phyloP scores from a whole-genome alignment of 2,797 vertebrate species.

The Lepilemur septentrionalis region DNA sequence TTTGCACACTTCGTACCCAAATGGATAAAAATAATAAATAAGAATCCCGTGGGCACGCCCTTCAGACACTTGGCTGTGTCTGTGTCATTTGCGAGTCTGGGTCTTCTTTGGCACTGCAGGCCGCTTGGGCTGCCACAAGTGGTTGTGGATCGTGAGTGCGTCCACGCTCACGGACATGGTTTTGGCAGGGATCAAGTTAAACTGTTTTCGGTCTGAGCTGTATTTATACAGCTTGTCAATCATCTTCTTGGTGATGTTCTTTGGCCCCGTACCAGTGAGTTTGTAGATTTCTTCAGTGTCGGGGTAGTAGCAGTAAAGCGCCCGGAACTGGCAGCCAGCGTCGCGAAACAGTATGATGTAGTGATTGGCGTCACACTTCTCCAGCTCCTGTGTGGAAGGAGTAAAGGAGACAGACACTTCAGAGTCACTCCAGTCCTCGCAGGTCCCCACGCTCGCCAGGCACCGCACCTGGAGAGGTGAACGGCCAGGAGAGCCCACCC shows the following conservation, averaged over 20 bases:
- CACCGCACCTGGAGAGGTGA: background rate
- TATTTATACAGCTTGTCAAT: conserved; percentile 99
- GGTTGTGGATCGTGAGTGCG: conserved; percentile 96
- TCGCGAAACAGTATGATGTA: conserved; percentile 98
- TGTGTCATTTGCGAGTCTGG: conserved; percentile 89
- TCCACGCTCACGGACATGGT: conserved; percentile 98
- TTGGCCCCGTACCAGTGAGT: conserved; percentile 95
- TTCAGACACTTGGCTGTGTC: conserved; percentile 38
- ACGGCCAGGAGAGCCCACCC: background rate
- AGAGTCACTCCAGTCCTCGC: background rate
- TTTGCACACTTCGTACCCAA: conserved; percentile 77
- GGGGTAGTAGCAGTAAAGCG: conserved; percentile 95
- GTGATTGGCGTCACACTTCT: conserved; percentile 97
- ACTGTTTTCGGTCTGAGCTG: conserved; percentile 97
- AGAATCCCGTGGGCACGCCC: conserved; percentile 60
- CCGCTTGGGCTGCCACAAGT: conserved; percentile 97
- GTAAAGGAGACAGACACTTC: background rate
- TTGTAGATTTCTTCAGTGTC: conserved; percentile 97
- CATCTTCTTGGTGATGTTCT: conserved; percentile 98
- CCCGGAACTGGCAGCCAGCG: conserved; percentile 96
- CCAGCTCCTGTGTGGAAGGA: conserved; percentile 88
- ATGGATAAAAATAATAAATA: conserved; percentile 73
- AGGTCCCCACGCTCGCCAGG: background rate
- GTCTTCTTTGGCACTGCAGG: conserved; percentile 93
- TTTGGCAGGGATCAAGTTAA: conserved; percentile 96